Base-by-base conservation (phyloP, 2,113 vertebrate species). In the Oreochromis spilurus region DNA sequence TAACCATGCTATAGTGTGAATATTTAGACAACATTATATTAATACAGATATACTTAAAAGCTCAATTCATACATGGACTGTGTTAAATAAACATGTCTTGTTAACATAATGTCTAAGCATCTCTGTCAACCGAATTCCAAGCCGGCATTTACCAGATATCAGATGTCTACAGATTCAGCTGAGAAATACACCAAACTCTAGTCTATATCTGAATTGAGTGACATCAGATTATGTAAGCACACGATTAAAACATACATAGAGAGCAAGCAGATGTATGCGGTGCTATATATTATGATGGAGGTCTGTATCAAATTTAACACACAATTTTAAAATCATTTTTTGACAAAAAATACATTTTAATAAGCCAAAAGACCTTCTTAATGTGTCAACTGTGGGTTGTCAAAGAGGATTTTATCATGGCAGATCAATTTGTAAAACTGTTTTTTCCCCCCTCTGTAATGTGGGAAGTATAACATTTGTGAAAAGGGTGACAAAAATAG, bases 11-110 rank as follows among this genome's bases (percentile, higher is more conserved):
- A 84, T 29, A 12, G 40, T 81, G 36, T 88, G 55, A 82, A 79
- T 84, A 90, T 75, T 87, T 72, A 81, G 48, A 82, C 29, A 9
- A 70, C 17, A 89, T 78, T 81, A n/a, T 70, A 79, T 84, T 79
- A 50, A 84, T 83, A 43, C 12, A 70, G 29, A 65, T 52, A 40
- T 40, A 83, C 40, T 40, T 77, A 11, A 7, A 26, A 58, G 24
- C 40, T 81, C 19, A 34, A 57, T 65, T 86, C 13, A 84, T 31
- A 84, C 34, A 45, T 57, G 36, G 19, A 79, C 17, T 24, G 43
- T 5, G 5, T 88, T 72, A 72, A 4, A 43, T 21, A 31, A 80
- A 54, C 48, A 26, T 53, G 19, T 80, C 65, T 29, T 24, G n/a
- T 89, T 26, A 16, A 50, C 48, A 24, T 82, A 14, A 40, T 29